Conservation (phyloP, 2,888 invertebrate species). For the Selenia dentaria region DNA sequence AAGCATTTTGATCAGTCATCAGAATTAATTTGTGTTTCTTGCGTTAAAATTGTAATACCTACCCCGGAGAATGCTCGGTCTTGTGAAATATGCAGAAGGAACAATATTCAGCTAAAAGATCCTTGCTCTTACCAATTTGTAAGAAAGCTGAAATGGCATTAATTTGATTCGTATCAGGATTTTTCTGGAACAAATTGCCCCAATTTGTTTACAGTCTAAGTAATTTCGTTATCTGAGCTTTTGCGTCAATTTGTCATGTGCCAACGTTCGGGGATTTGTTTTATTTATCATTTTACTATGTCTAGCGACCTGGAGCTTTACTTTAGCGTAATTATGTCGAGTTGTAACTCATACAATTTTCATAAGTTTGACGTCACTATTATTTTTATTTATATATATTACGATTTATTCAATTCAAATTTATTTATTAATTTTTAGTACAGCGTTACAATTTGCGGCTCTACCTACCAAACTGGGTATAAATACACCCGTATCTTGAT, state of each 20-base stretch:
- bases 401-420: too few species aligned
- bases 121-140: conserved; percentile 20
- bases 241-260: conserved; percentile 27
- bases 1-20: too few species aligned
- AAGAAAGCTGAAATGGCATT: conserved; percentile 27
- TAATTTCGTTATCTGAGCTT: conserved; percentile 35
- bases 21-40: too few species aligned
- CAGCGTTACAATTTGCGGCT: too few species aligned
- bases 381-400: too few species aligned
- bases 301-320: conserved; percentile 6
- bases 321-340: background rate
- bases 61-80: background rate
- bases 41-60: background rate
- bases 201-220: conserved; percentile 35
- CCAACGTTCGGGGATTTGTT: conserved; percentile 19
- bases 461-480: too few species aligned
- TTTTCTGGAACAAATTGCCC: conserved; percentile 31
- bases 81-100: conserved; percentile 18
- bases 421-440: too few species aligned
- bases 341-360: too few species aligned
- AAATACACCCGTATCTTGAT: too few species aligned
- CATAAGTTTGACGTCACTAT: too few species aligned
- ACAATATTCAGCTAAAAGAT: conserved; percentile 18
- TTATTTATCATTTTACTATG: conserved; percentile 18
- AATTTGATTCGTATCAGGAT: conserved; percentile 33